These are phyloP conservation scores for Cyaniris semiargus DNA, from an alignment of 2,888 invertebrate genomes.

Conservation along the genomic window DNA sequence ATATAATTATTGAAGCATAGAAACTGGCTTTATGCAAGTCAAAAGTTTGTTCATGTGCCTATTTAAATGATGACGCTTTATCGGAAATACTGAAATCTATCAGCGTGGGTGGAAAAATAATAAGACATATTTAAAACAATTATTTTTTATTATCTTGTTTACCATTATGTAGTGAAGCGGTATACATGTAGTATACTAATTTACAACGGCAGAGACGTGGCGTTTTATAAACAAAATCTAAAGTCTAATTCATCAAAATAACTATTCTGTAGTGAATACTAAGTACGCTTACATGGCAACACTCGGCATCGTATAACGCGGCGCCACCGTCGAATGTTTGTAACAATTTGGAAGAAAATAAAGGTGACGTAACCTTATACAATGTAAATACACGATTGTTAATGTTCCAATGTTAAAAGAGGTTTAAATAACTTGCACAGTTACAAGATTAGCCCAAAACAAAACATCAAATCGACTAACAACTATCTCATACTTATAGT, in stretches of 20 bases:
- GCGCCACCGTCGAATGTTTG: conserved; percentile 40
- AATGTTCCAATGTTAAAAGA: conserved; percentile 27
- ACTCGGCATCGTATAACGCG: conserved; percentile 47
- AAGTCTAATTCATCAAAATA: conserved; percentile 37
- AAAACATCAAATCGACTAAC: conserved; percentile 50
- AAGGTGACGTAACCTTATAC: conserved; percentile 31
- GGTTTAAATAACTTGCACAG: conserved; percentile 32
- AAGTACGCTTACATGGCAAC: conserved; percentile 43
- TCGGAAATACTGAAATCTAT: not conserved
- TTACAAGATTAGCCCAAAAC: conserved; percentile 44
- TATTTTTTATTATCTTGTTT: conserved; percentile 75
- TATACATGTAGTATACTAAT: conserved; percentile 70
- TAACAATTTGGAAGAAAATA: conserved; percentile 33
- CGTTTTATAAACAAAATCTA: conserved; percentile 47
- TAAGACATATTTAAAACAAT: conserved; percentile 67
- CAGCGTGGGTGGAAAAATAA: conserved; percentile 47
- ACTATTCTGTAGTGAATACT: conserved; percentile 37
- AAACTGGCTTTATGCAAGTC: not conserved
- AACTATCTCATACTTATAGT: conserved; percentile 48
- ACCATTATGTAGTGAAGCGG: conserved; percentile 73
- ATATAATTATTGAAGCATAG: not conserved
- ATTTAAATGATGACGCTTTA: not conserved
- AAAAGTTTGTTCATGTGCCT: not conserved
- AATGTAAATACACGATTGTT: conserved; percentile 28
- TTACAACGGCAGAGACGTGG: conserved; percentile 63